Evolutionary conservation across 2,113 vertebrate genomes (phyloP), one percentile per base, ranked within the genome.

Genomic region (Pluvialis apricaria): DNA sequence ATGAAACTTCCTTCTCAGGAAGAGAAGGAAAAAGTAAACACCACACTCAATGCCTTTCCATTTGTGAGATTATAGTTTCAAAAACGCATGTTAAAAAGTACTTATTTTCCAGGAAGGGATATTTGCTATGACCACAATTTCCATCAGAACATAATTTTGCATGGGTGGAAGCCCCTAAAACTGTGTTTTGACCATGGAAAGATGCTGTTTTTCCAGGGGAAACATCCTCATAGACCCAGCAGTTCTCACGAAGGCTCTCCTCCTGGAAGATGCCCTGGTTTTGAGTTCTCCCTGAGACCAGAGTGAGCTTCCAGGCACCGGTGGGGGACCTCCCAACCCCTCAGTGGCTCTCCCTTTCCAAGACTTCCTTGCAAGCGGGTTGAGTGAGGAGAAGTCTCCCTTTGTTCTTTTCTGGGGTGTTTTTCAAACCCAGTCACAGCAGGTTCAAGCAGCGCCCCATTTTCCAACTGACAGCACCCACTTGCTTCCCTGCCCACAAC

Each of bases 61-160:
- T 51, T 82, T 21, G 12, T 60, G 38, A 83, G 22, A 52, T 38
- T 52, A 47, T 3, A 38, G 10, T 79, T 82, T 32, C 6, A 52
- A 78, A 88, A 21, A 42, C 49, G 11, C 10, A 12, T 16, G 51
- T 9, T 42, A 34, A 54, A 81, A 89, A 42, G 32, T 2, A 15
- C 0, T 0, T 47, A 1, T 65, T 87, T 92, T 89, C 24, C 6
- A 36, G 22, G 34, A 32, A 65, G 5, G 2, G 18, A 6, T 7
- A 75, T 70, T 62, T 78, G 24, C 60, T 45, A 10, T 21, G 16
- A 78, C 7, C 13, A 32, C 18, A 18, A 0, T 44, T 88, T 62
- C 40, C 24, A 82, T 26, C 3, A 66, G 36, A 85, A 92, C 2
- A 9, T 13, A 22, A 62, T 22, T 82, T 82, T 65, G 25, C 34